phyloP scores from a whole-genome alignment of 23 tunicate species.

The Halocynthia aurantium region DNA sequence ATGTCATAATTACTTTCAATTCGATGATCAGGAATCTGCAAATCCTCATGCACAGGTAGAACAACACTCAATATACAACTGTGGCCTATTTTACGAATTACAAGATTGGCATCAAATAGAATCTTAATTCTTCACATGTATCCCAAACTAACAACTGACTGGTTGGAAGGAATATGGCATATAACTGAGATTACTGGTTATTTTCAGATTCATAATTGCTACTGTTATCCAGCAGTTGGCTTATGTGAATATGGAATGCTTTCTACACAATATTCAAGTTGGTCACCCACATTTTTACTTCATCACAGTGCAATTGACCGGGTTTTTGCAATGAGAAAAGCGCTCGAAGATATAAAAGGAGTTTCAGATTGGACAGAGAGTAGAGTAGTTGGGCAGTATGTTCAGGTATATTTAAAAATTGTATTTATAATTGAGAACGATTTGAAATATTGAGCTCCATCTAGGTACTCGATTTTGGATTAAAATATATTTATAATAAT shows the following conservation, averaged over 20 bases:
- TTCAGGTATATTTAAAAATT: constrained; percentile 4
- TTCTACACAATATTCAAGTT: constrained; percentile 22
- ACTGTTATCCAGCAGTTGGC: constrained; percentile 6
- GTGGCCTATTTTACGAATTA: no score
- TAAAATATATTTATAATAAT: no score
- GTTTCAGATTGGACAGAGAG: constrained; percentile 47
- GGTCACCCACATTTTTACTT: constrained; percentile 35
- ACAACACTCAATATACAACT: no score
- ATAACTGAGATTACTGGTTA: neutral
- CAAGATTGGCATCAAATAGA: neutral
- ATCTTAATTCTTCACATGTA: neutral
- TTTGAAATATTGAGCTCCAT: neutral
- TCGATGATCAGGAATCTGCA: constrained; percentile 13
- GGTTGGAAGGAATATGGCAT: no score
- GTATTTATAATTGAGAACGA: neutral
- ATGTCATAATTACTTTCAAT: constrained; percentile 13
- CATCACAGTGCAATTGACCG: constrained; percentile 59
- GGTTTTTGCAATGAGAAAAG: constrained; percentile 27
- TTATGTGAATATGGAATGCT: constrained; percentile 41
- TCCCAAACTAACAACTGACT: neutral
- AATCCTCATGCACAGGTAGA: constrained; percentile 18
- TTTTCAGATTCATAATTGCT: constrained; percentile 43
- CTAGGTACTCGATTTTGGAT: no score
- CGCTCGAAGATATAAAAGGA: constrained; percentile 23
- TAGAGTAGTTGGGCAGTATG: constrained; percentile 33